Evolutionary conservation across 2,113 vertebrate species (phyloP), one percentile per base, ranked within the genome.

Genomic region (Antigone vipio): DNA sequence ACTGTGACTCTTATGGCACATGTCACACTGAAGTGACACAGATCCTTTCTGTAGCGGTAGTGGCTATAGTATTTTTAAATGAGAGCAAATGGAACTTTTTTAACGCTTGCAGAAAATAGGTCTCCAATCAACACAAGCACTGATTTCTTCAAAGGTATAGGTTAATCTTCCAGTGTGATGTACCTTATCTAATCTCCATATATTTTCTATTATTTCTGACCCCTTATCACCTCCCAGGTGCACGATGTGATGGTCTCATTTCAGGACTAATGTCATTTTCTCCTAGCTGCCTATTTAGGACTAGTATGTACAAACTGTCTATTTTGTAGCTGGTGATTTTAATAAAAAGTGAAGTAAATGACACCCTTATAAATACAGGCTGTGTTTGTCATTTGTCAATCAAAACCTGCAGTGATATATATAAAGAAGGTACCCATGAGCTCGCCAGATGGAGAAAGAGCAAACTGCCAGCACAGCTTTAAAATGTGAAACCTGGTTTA

Each of bases 321-420:
- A 2, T 88, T 95, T 97, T 93, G 76, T 94, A 98, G 88, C 50
- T 88, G 89, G 66, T 74, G 59, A 58, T 85, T 95, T 93, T 80
- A 97, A 96, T 97, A 95, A 97, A 97, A 97, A 58, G 53, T 77
- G 38, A 93, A 90, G 63, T 81, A 74, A 85, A 62, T 85, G 3
- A 72, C 44, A 88, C 11, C 32, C 50, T 81, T 81, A 38, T 50
- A 45, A 89, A 44, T 30, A 35, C 66, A 89, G 26, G 24, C 29
- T 90, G 38, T 80, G 50, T 63, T 95, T 94, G 40, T 89, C 55
- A 71, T 78, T 93, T 84, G 6, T 89, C 74, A 44, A 1, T 87
- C 62, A 71, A 56, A 52, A 95, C 49, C 35, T 52, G 38, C 34
- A 68, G 17, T 52, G 8, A 59, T 53, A 9, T 56, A 26, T 67